Percentiles rank a stretch among this genome's conserved stretches.
Evolutionary conservation across 2,888 invertebrate genomes (phyloP).

Genomic region (Orthonevra nobilis): DNA sequence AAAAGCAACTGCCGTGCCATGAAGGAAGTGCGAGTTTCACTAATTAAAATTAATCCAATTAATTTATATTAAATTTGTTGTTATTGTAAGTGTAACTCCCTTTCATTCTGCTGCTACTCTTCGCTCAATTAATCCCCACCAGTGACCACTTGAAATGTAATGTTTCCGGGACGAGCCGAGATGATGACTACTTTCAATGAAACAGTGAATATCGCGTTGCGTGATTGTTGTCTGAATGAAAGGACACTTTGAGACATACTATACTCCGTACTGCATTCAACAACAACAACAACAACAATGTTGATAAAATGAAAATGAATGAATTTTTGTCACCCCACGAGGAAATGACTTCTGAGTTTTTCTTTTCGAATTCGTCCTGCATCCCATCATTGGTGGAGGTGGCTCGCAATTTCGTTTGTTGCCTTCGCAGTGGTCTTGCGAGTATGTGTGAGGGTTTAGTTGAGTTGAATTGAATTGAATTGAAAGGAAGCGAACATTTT

Average conservation of each 20-base stretch:
- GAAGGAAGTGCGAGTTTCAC: constrained; percentile 16
- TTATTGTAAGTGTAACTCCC: constrained; percentile 15
- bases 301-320: too few relatives aligned
- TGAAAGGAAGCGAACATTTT: too few relatives aligned
- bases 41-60: constrained; percentile 64
- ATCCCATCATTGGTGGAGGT: too few relatives aligned
- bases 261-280: too few relatives aligned
- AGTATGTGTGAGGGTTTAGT: too few relatives aligned
- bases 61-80: constrained; percentile 56
- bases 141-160: constrained; percentile 45
- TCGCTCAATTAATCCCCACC: constrained; percentile 57
- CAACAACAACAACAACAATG: too few relatives aligned
- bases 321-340: too few relatives aligned
- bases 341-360: too few relatives aligned
- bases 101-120: neutral
- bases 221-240: constrained; percentile 6
- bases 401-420: too few relatives aligned
- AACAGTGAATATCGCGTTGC: constrained; percentile 27
- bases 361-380: too few relatives aligned
- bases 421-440: too few relatives aligned
- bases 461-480: too few relatives aligned
- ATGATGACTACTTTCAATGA: constrained; percentile 29
- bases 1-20: constrained; percentile 15
- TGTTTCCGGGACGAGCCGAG: constrained; percentile 9
- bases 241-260: constrained; percentile 23